Evolutionary conservation across 2,888 invertebrate genomes (phyloP).

Genomic region (Drosophila gaucha): DNA sequence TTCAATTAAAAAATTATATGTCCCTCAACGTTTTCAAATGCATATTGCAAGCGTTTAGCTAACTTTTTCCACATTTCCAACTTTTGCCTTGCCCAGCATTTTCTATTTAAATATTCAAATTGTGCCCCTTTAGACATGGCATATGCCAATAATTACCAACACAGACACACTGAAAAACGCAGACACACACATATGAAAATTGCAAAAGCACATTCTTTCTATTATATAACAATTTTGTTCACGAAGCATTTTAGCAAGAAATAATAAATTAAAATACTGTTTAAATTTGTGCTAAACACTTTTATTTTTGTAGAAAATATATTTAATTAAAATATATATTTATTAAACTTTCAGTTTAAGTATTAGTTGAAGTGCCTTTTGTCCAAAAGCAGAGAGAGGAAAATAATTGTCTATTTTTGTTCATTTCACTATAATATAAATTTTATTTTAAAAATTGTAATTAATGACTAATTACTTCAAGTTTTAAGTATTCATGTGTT

Average conservation of each 20-base stretch:
- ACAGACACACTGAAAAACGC: background rate
- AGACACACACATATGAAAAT: background rate
- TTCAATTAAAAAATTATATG: conserved; percentile 44
- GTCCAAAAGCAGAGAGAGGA: background rate
- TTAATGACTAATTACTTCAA: no score
- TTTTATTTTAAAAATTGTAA: background rate
- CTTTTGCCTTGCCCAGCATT: conserved; percentile 14
- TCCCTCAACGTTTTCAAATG: conserved; percentile 7
- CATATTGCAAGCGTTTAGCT: conserved; percentile 25
- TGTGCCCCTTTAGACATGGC: conserved; percentile 20
- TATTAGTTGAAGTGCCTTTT: background rate
- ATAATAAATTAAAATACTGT: background rate
- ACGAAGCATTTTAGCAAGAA: background rate
- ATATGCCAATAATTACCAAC: conserved; percentile 37
- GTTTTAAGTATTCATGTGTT: no score
- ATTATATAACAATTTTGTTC: background rate
- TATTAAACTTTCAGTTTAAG: background rate
- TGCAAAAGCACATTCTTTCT: background rate
- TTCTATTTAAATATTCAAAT: conserved; percentile 46
- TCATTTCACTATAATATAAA: background rate
- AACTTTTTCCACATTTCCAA: conserved; percentile 16
- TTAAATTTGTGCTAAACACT: background rate
- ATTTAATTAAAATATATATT: background rate
- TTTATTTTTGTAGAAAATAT: background rate
- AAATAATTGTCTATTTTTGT: background rate